A percentile compares a stretch with the other conserved stretches of the same genome.
Conservation (phyloP, 1,140 invertebrate species). For the Asobara japonica region DNA sequence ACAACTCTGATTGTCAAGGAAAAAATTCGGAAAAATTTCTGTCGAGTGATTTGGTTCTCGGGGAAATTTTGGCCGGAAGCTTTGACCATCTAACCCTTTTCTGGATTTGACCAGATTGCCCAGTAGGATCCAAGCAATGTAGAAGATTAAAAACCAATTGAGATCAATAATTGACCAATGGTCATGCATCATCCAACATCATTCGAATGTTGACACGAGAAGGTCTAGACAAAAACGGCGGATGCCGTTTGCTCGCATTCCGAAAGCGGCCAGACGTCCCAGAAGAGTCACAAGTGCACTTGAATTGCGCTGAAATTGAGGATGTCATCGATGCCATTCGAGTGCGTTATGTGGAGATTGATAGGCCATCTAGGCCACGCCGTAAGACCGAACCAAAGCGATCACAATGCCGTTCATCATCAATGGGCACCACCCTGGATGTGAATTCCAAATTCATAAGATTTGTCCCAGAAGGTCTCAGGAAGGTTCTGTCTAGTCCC, state of each 20-base stretch:
- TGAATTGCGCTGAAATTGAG: slow-evolving; percentile 21
- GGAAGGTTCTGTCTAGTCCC: slow-evolving; percentile 7
- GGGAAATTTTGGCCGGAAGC: too few relatives aligned
- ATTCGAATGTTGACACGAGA: slow-evolving; percentile 60
- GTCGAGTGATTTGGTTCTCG: too few relatives aligned
- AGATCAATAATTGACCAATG: not conserved
- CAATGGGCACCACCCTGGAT: slow-evolving; percentile 24
- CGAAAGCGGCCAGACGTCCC: slow-evolving; percentile 48
- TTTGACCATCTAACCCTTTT: too few relatives aligned
- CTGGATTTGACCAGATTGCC: slow-evolving; percentile 16
- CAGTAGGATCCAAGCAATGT: not conserved
- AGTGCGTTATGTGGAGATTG: slow-evolving; percentile 32
- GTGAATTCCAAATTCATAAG: slow-evolving; percentile 26
- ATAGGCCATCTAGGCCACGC: slow-evolving; percentile 20
- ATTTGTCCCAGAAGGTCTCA: slow-evolving; percentile 19
- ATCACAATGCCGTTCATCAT: slow-evolving; percentile 5
- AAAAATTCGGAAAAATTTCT: too few relatives aligned
- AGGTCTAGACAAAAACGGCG: slow-evolving; percentile 52
- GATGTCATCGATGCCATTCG: slow-evolving; percentile 11
- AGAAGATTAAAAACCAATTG: not conserved
- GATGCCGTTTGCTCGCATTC: slow-evolving; percentile 60
- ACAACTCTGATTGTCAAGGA: too few relatives aligned
- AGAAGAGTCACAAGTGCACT: slow-evolving; percentile 39
- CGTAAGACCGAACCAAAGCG: not conserved
- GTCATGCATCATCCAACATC: not conserved